Conservation (phyloP, 2,888 invertebrate genomes). For the Mayetiola destructor region DNA sequence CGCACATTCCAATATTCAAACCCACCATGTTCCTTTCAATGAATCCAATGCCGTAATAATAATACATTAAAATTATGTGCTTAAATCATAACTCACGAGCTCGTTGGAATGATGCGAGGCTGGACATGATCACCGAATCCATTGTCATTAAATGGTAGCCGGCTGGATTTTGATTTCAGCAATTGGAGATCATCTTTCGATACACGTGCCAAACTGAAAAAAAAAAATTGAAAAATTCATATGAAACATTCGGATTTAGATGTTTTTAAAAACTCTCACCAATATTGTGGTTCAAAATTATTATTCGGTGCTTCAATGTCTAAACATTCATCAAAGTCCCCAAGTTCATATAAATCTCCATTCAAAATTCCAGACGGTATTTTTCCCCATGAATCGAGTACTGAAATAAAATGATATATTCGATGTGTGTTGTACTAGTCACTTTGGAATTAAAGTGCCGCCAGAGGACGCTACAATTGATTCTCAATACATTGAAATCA, state of each 20-base stretch:
- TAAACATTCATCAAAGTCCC: conserved; percentile 27
- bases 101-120: background rate
- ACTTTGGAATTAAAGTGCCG: no score
- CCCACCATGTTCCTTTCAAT: background rate
- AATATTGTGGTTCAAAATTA: background rate
- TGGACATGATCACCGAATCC: background rate
- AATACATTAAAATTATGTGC: no score
- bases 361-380: conserved; percentile 21
- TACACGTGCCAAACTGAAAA: background rate
- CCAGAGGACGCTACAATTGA: no score
- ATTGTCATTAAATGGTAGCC: background rate
- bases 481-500: no score
- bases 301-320: background rate
- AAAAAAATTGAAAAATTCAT: no score
- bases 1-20: background rate
- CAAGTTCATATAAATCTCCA: conserved; percentile 24
- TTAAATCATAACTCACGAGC: background rate
- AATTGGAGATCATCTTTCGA: background rate
- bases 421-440: no score
- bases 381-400: conserved; percentile 28
- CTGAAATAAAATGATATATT: conserved; percentile 21
- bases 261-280: background rate
- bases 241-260: no score
- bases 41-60: no score
- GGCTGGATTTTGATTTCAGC: background rate